Base-by-base conservation (phyloP, 2,888 invertebrate genomes). In the Heliconius aoede region DNA sequence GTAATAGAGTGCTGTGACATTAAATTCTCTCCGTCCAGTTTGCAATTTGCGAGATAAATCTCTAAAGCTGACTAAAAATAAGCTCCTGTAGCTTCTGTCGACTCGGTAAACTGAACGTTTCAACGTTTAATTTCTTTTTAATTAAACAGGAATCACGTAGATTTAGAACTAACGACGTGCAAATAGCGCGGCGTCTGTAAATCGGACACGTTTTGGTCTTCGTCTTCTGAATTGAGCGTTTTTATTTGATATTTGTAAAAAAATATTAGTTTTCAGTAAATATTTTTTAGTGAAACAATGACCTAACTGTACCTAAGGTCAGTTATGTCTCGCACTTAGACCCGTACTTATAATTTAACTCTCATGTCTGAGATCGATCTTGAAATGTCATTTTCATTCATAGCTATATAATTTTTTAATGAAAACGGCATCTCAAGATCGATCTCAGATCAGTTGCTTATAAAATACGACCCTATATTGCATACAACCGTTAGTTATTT, bases 191-290 rank as follows among this genome's bases (percentile, higher is more conserved):
- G 30, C 64, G n/a, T 36, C 32, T 62, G 62, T 62, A n/a, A 62
- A 62, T 62, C 62, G 4, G 62, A 32, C 62, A 62, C 62, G n/a
- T 32, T 62, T 21, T 21, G 61, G 30, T n/a, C 32, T 15, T 62
- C 30, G 7, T 30, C 5, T 32, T 32, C 32, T 32, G 30, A 64
- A 32, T 32, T 8, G 11, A n/a, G 64, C n/a, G n/a, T n/a, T 21
- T 32, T 64, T 32, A 32, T n/a, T 64, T 64, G 64, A 64, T 64
- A 64, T 64, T 64, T 64, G 32, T 64, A 32, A 21, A 64, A n/a
- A 24, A n/a, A 64, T 28, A 32, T 64, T 32, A 64, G 5, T 46
- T 32, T n/a, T 64, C 11, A 64, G 32, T 64, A 30, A 46, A 55
- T 55, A n/a, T n/a, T n/a, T n/a, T n/a, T n/a, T n/a, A n/a, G n/a